Conservation (phyloP, 92 coral and sea anemone genomes). For the Porites evermanni region DNA sequence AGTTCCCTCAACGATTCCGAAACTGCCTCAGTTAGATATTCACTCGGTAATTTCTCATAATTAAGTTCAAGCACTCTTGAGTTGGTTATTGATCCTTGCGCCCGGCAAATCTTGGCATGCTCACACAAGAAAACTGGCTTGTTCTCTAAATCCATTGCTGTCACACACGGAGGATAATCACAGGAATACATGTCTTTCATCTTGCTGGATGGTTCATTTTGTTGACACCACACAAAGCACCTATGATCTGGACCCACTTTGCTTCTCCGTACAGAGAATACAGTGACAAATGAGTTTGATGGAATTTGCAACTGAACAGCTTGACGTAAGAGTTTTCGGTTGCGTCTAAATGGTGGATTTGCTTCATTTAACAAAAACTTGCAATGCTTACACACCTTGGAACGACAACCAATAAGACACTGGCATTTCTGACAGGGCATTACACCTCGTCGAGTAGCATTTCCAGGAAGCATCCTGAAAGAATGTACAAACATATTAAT, state of each 20-base stretch:
- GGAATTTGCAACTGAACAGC: constrained; percentile 85
- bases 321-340: constrained; percentile 61
- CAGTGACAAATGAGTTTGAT: constrained; percentile 48
- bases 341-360: constrained; percentile 49
- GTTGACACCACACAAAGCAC: constrained; percentile 81
- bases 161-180: constrained; percentile 85
- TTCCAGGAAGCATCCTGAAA: constrained; percentile 87
- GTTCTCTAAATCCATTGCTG: constrained; percentile 73
- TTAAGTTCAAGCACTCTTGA: constrained; percentile 73
- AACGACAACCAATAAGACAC: constrained; percentile 92
- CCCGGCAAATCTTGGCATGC: constrained; percentile 77
- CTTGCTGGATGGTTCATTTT: constrained; percentile 3
- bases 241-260: constrained; percentile 91
- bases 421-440: constrained; percentile 93
- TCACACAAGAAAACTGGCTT: constrained; percentile 77
- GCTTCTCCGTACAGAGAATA: constrained; percentile 85
- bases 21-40: constrained; percentile 61
- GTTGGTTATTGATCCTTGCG: constrained; percentile 35
- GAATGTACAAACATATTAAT: background rate
- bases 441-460: constrained; percentile 96
- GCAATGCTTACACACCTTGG: constrained; percentile 94
- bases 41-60: constrained; percentile 47
- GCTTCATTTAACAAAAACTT: constrained; percentile 63
- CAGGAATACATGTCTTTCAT: constrained; percentile 59
- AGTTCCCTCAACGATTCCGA: constrained; percentile 69